phyloP scores from a whole-genome alignment of 1,140 invertebrate species.

The Pseudomyrmex cubaensis region DNA sequence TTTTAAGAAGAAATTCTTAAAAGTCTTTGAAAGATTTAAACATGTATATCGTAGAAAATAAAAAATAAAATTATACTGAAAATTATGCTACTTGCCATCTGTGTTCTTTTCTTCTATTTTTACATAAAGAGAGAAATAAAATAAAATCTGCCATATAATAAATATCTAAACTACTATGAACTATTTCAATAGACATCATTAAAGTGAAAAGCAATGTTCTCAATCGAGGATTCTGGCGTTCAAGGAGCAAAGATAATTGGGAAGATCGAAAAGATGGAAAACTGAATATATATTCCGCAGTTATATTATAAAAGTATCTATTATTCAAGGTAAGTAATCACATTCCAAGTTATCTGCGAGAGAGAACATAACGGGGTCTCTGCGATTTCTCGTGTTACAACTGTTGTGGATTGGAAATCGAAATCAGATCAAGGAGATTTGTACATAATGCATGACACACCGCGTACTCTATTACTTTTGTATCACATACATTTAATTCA shows the following conservation, averaged over 20 bases:
- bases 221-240: not conserved
- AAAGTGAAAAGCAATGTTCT: slow-evolving; percentile 1
- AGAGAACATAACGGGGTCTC: not conserved
- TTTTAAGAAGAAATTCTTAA: no score
- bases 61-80: no score
- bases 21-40: no score
- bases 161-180: no score
- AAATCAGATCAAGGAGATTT: slow-evolving; percentile 43
- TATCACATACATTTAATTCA: not conserved
- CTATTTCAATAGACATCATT: slow-evolving; percentile 19
- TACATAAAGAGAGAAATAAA: no score
- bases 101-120: no score
- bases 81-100: no score
- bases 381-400: slow-evolving; percentile 8
- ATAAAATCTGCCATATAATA: no score
- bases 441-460: not conserved
- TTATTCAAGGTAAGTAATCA: not conserved
- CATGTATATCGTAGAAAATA: no score
- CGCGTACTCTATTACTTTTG: not conserved
- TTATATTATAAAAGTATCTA: not conserved
- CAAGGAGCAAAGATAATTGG: not conserved
- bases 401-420: slow-evolving; percentile 21
- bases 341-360: not conserved
- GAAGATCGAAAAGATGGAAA: not conserved
- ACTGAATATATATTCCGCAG: not conserved